Conservation (phyloP, 2,113 vertebrate species). For the Crypturellus undulatus region DNA sequence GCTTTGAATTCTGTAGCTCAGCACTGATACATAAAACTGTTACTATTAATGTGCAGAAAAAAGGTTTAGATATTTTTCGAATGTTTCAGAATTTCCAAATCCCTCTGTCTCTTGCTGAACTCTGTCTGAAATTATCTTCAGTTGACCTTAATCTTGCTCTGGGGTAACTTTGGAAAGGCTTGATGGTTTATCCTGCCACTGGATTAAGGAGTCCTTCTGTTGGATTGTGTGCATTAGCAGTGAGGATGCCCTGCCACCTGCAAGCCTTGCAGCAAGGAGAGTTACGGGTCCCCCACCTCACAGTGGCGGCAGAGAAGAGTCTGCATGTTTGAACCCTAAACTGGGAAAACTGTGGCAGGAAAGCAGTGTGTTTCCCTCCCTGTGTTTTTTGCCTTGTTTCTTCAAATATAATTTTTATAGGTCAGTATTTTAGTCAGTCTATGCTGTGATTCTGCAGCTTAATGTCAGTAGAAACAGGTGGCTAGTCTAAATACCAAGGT, state of each 20-base stretch:
- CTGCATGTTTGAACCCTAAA: background rate
- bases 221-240: conserved; percentile 30
- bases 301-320: background rate
- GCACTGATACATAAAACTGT: background rate
- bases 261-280: background rate
- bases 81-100: background rate
- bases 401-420: background rate
- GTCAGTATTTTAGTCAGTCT: background rate
- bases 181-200: conserved; percentile 50
- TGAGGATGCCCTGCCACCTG: background rate
- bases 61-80: background rate
- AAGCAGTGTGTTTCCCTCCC: background rate
- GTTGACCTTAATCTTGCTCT: conserved; percentile 45
- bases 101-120: background rate
- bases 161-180: background rate
- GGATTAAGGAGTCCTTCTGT: conserved; percentile 32
- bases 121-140: conserved; percentile 26
- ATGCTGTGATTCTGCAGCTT: background rate
- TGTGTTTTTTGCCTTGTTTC: background rate
- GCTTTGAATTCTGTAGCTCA: background rate
- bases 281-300: background rate
- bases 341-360: background rate
- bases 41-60: background rate
- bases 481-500: background rate
- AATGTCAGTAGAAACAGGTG: background rate